phyloP scores from a whole-genome alignment of 1,140 invertebrate genomes.

The Pygmarrhopalites habei region DNA sequence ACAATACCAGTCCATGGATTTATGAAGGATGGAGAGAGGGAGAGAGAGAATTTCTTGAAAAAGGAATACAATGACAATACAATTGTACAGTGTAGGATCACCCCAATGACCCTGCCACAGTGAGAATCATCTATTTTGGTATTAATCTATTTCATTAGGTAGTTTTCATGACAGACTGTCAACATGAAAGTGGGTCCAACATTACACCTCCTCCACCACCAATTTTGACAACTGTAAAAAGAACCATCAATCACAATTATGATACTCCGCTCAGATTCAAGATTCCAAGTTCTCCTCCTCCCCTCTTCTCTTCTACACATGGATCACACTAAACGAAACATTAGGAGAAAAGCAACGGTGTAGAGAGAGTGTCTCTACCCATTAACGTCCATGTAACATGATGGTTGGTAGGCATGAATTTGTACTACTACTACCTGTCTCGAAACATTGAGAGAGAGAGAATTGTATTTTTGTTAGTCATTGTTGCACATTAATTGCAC shows the following conservation, averaged over 20 bases:
- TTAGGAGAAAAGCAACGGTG: too few species aligned
- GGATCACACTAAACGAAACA: too few species aligned
- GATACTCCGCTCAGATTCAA: not conserved
- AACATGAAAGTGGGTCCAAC: slow-evolving; percentile 8
- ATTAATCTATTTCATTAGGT: slow-evolving; percentile 13
- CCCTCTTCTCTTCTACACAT: too few species aligned
- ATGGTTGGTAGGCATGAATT: too few species aligned
- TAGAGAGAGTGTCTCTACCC: too few species aligned
- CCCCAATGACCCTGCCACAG: not conserved
- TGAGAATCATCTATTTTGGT: slow-evolving; percentile 11
- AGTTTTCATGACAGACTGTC: slow-evolving; percentile 2
- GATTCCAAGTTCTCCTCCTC: too few species aligned
- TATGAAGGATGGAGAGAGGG: too few species aligned
- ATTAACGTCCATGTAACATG: too few species aligned
- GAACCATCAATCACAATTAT: slow-evolving; percentile 22
- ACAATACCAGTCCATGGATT: too few species aligned
- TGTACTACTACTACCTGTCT: too few species aligned
- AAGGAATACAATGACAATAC: not conserved
- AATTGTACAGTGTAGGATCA: not conserved
- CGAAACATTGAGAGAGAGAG: not conserved
- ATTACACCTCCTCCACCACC: too few species aligned
- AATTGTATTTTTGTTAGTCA: not conserved
- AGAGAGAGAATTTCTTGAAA: too few species aligned
- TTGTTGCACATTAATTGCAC: slow-evolving; percentile 12
- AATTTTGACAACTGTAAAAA: slow-evolving; percentile 14